Conservation (phyloP, 2,888 invertebrate genomes). For the Dromius quadrimaculatus region DNA sequence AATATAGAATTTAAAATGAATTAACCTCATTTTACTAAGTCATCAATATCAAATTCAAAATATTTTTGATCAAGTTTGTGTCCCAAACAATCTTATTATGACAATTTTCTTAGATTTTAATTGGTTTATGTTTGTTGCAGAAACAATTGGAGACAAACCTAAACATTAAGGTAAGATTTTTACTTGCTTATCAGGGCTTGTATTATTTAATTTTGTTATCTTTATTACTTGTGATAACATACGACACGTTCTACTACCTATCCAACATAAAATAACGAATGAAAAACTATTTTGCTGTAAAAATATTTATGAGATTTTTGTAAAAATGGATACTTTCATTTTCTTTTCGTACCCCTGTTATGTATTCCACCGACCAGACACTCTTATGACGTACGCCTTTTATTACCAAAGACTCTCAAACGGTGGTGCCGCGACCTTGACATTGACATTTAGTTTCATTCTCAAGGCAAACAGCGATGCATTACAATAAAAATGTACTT, state of each 20-base stretch:
- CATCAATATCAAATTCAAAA: no score
- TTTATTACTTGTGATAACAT: slow-evolving; percentile 25
- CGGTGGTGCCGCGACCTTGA: slow-evolving; percentile 37
- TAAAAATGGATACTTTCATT: slow-evolving; percentile 27
- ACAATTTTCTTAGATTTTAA: slow-evolving; percentile 20
- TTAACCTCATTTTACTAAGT: slow-evolving; percentile 19
- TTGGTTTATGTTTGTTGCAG: slow-evolving; percentile 18
- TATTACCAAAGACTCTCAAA: slow-evolving; percentile 25
- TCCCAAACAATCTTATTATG: no score
- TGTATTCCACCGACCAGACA: slow-evolving; percentile 39
- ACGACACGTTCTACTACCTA: slow-evolving; percentile 16
- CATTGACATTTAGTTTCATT: slow-evolving; percentile 48
- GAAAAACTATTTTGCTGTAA: background rate
- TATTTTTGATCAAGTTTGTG: no score
- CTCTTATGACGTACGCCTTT: slow-evolving; percentile 11
- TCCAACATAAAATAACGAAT: slow-evolving; percentile 8
- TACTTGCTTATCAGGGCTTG: background rate
- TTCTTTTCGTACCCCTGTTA: slow-evolving; percentile 24
- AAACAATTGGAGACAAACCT: slow-evolving; percentile 13
- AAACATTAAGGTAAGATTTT: slow-evolving; percentile 23
- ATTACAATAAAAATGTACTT: slow-evolving; percentile 44
- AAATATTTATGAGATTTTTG: background rate
- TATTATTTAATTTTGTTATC: slow-evolving; percentile 35
- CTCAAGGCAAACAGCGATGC: slow-evolving; percentile 50
- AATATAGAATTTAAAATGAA: slow-evolving; percentile 17